Evolutionary conservation across 2,113 vertebrate genomes (phyloP).

Genomic region (Antechinus stuartii): DNA sequence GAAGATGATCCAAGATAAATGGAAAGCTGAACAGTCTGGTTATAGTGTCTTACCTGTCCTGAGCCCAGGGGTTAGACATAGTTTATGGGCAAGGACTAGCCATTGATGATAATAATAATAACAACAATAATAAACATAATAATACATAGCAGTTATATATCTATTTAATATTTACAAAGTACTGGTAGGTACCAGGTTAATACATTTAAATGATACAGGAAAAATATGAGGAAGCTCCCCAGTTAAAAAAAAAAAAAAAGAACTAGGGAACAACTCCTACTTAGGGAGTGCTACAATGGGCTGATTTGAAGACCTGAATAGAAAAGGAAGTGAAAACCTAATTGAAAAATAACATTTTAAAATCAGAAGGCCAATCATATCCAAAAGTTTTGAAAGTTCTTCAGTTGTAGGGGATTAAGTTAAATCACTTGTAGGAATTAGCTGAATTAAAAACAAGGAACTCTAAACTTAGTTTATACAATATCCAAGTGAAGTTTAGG

Average conservation of each 20-base stretch:
- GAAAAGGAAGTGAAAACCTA: conserved; percentile 36
- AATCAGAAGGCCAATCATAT: conserved; percentile 41
- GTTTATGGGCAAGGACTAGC: not conserved
- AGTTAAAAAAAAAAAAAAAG: not conserved
- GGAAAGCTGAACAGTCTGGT: not conserved
- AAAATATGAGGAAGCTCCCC: conserved; percentile 21
- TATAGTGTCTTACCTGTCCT: not conserved
- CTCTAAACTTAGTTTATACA: not conserved
- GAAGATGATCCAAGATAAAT: not conserved
- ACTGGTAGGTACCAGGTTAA: not conserved
- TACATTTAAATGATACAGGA: not conserved
- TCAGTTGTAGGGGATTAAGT: conserved; percentile 52
- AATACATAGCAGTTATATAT: not conserved
- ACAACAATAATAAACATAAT: not conserved
- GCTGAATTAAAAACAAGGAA: conserved; percentile 68
- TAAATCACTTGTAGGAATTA: conserved; percentile 32
- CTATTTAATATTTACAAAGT: not conserved
- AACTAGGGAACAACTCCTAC: not conserved
- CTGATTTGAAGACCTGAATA: conserved; percentile 43
- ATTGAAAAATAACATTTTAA: conserved; percentile 42
- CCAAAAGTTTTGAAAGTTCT: conserved; percentile 56
- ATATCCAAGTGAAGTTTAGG: not conserved
- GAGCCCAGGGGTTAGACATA: not conserved
- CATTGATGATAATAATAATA: not conserved
- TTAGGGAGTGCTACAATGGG: conserved; percentile 50